Percentiles rank a stretch among this genome's conserved stretches.
Evolutionary conservation across 2,113 vertebrate genomes (phyloP).

Genomic region (Menidia beryllina): DNA sequence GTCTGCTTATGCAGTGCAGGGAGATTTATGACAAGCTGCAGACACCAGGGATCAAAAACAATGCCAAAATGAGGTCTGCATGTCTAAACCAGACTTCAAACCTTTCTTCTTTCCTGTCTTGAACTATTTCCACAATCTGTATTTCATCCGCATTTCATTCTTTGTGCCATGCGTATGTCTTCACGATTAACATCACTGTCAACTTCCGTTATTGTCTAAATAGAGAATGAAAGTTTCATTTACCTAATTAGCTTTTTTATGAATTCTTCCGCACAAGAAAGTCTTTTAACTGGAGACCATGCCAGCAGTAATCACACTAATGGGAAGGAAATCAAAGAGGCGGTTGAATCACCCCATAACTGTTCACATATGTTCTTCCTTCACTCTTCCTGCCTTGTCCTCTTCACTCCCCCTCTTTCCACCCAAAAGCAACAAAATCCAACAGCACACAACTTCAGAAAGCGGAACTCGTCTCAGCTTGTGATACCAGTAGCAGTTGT

Average conservation of each 20-base stretch:
- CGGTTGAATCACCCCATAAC: conserved; percentile 54
- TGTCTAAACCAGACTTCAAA: conserved; percentile 57
- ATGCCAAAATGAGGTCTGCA: conserved; percentile 59
- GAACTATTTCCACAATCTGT: conserved; percentile 11
- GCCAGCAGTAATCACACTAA: conserved; percentile 66
- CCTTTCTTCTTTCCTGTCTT: conserved; percentile 19
- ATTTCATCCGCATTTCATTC: conserved; percentile 27
- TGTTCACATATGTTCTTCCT: conserved; percentile 67
- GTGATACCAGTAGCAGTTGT: conserved; percentile 30
- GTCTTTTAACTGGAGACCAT: conserved; percentile 43
- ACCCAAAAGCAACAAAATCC: conserved; percentile 41
- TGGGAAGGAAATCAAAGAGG: conserved; percentile 70
- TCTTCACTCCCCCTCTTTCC: conserved; percentile 30
- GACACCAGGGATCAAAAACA: conserved; percentile 71
- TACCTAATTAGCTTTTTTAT: conserved; percentile 56
- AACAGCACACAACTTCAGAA: conserved; percentile 23
- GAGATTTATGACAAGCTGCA: conserved; percentile 73
- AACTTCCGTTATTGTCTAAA: conserved; percentile 54
- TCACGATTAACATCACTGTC: conserved; percentile 42
- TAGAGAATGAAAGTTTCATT: conserved; percentile 63
- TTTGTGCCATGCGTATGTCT: conserved; percentile 51
- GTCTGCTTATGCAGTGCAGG: conserved; percentile 52
- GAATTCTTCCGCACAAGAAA: conserved; percentile 28
- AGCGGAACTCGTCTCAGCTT: conserved; percentile 21
- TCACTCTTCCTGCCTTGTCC: conserved; percentile 53